A percentile compares a stretch with the other conserved stretches of the same genome.
phyloP scores from a whole-genome alignment of 64 coral and sea anemone species.

The Hydrozoanthus tunicans region DNA sequence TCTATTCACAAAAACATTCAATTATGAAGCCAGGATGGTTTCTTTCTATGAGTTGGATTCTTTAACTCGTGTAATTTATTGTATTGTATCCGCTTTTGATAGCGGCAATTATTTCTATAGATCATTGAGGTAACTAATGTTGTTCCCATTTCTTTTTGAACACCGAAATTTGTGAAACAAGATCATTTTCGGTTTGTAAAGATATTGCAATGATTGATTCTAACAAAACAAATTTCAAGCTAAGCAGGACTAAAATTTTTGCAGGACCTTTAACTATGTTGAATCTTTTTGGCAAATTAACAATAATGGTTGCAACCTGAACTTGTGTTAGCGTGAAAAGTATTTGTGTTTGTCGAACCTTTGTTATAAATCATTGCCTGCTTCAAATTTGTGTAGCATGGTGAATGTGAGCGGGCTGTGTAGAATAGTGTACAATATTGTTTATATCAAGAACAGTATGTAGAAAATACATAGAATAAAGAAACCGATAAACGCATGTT shows the following conservation, averaged over 20 bases:
- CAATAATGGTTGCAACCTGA: not conserved
- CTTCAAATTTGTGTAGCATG: not conserved
- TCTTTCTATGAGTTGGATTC: not conserved
- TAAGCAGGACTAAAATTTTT: not conserved
- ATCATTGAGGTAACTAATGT: not conserved
- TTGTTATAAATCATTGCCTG: not conserved
- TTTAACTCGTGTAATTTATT: slow-evolving; percentile 16
- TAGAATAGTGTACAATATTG: not conserved
- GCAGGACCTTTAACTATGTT: not conserved
- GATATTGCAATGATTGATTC: not conserved
- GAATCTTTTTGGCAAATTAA: not conserved
- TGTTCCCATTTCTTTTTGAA: not conserved
- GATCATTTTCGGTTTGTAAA: not conserved
- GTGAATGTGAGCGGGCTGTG: not conserved
- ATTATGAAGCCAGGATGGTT: not conserved
- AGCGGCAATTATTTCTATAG: not conserved
- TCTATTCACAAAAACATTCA: not conserved
- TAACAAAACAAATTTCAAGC: slow-evolving; percentile 2
- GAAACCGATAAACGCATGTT: not conserved
- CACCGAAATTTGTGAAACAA: not conserved
- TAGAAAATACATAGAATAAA: not conserved
- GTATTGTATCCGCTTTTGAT: not conserved
- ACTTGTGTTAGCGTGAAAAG: not conserved
- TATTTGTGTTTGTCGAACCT: not conserved
- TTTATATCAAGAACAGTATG: not conserved